Percentiles rank a stretch among this genome's conserved stretches.
These are phyloP conservation scores for Apamea anceps DNA, from an alignment of 2,888 invertebrate species.

Conservation along the genomic window DNA sequence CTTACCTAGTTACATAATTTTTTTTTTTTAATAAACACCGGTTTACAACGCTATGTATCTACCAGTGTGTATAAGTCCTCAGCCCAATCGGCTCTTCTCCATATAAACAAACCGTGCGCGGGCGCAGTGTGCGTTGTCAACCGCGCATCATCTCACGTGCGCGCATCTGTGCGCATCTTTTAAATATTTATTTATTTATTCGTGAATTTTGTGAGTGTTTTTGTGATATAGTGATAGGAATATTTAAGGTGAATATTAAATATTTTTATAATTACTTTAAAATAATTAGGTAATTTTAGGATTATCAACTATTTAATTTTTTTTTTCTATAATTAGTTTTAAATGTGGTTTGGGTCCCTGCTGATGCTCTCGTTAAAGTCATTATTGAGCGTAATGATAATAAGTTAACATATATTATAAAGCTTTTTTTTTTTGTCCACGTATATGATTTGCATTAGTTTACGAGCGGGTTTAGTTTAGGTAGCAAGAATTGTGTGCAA, in stretches of 20 bases:
- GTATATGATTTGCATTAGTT: neutral
- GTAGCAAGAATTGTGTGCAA: neutral
- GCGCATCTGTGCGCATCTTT: slow-evolving; percentile 63
- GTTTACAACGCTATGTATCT: neutral
- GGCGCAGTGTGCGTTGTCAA: slow-evolving; percentile 71
- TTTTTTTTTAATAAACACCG: neutral
- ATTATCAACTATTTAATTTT: too few species aligned
- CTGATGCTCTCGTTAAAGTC: neutral
- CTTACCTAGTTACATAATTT: too few species aligned
- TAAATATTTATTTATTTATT: slow-evolving; percentile 52
- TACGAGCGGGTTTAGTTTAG: neutral
- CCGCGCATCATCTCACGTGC: slow-evolving; percentile 74
- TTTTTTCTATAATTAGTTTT: neutral
- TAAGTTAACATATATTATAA: neutral
- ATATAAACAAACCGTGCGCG: slow-evolving; percentile 73
- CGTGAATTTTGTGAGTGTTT: slow-evolving; percentile 62
- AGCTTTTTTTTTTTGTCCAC: neutral
- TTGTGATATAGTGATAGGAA: slow-evolving; percentile 44
- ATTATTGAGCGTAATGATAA: neutral
- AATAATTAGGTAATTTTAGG: neutral
- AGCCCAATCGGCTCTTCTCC: slow-evolving; percentile 63
- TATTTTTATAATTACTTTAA: neutral
- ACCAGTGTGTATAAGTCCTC: slow-evolving; percentile 47
- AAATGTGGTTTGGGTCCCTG: neutral
- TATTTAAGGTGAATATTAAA: slow-evolving; percentile 44